phyloP scores from a whole-genome alignment of 2,888 invertebrate species.

The Calephelis perditalis region DNA sequence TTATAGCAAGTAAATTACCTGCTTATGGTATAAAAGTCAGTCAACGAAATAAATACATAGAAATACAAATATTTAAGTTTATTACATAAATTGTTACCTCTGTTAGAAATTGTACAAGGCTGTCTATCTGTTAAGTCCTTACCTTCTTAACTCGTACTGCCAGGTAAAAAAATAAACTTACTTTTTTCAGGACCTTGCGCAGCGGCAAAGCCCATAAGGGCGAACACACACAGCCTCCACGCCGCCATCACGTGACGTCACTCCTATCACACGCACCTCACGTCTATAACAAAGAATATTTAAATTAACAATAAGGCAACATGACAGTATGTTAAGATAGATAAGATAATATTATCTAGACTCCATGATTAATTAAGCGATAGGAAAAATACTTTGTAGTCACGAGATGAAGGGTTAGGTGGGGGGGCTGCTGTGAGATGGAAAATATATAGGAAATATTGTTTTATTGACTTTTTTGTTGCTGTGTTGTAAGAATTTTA shows the following conservation, averaged over 20 bases:
- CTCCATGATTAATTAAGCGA: slow-evolving; percentile 53
- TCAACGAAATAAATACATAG: too few species aligned
- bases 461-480: too few species aligned
- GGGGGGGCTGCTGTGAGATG: slow-evolving; percentile 26
- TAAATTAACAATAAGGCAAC: slow-evolving; percentile 42
- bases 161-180: slow-evolving; percentile 35
- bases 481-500: too few species aligned
- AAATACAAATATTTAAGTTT: too few species aligned
- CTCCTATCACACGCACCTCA: slow-evolving; percentile 40
- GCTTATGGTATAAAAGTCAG: too few species aligned
- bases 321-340: slow-evolving; percentile 31
- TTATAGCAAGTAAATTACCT: too few species aligned
- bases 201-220: slow-evolving; percentile 38
- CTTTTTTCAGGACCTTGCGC: slow-evolving; percentile 55
- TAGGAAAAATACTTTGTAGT: slow-evolving; percentile 64
- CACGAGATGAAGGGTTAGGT: slow-evolving; percentile 54
- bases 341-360: slow-evolving; percentile 61
- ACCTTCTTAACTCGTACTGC: too few species aligned
- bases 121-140: too few species aligned
- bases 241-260: slow-evolving; percentile 35
- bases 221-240: slow-evolving; percentile 38
- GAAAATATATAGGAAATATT: background rate
- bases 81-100: too few species aligned
- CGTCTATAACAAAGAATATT: slow-evolving; percentile 51
- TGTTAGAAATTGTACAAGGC: too few species aligned